A percentile compares a stretch with the other conserved stretches of the same genome.
These are phyloP conservation scores for Balaeniceps rex DNA, from an alignment of 2,113 vertebrate genomes.

Conservation along the genomic window DNA sequence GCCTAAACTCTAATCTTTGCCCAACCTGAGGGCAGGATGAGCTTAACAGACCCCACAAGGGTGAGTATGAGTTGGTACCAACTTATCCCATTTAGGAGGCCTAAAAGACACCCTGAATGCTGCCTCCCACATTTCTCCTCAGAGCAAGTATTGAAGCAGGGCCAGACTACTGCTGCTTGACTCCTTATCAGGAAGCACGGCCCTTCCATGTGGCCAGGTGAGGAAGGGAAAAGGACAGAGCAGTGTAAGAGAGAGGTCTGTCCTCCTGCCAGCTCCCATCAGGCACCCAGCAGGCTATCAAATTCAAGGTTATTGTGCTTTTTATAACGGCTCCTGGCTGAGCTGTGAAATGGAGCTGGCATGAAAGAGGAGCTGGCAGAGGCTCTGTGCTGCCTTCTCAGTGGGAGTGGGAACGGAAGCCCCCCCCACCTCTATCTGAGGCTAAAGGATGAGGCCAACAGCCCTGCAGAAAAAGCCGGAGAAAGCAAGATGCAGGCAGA, in stretches of 20 bases:
- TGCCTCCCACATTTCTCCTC: not conserved
- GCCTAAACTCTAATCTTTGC: not conserved
- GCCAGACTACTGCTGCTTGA: not conserved
- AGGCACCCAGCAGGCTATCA: slow-evolving; percentile 27
- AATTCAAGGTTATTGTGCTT: slow-evolving; percentile 59
- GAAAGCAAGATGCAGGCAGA: not conserved
- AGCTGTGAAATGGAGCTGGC: slow-evolving; percentile 37
- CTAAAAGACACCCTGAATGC: not conserved
- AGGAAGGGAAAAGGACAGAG: not conserved
- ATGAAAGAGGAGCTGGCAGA: slow-evolving; percentile 39
- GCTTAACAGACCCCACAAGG: not conserved
- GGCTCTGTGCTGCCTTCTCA: not conserved
- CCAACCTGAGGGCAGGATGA: not conserved
- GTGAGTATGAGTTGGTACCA: not conserved
- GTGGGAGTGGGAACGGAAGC: not conserved
- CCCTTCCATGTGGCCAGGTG: not conserved
- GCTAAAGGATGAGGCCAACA: not conserved
- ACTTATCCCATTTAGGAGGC: not conserved
- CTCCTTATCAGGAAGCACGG: not conserved
- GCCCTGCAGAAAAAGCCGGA: not conserved
- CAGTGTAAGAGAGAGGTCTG: not conserved
- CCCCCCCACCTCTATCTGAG: not conserved
- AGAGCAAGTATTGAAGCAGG: not conserved
- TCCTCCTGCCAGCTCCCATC: not conserved
- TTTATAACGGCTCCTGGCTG: slow-evolving; percentile 36